phyloP scores from a whole-genome alignment of 2,113 vertebrate species.

The Circaetus gallicus region DNA sequence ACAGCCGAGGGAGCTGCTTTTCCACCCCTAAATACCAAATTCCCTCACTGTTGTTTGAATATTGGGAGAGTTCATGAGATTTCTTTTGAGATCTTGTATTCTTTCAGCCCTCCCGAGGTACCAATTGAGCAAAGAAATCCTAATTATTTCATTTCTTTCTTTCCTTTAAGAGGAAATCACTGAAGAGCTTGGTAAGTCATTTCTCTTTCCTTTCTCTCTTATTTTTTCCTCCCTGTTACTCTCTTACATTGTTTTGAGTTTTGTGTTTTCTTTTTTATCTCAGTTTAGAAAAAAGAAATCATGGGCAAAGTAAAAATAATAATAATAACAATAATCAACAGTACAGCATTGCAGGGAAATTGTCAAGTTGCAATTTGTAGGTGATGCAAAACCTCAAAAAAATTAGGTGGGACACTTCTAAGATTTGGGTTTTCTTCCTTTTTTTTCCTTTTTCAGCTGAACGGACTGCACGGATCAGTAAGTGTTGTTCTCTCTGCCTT shows the following conservation, averaged over 20 bases:
- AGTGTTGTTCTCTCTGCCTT: not conserved
- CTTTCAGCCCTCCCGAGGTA: not conserved
- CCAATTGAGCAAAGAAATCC: not conserved
- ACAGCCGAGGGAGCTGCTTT: not conserved
- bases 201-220: not conserved
- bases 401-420: not conserved
- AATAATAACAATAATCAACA: not conserved
- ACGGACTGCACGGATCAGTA: not conserved
- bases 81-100: not conserved
- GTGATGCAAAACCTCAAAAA: not conserved
- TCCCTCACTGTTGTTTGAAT: fast-evolving
- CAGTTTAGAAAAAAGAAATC: not conserved
- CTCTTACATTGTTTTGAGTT: not conserved
- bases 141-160: not conserved
- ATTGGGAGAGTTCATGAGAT: not conserved
- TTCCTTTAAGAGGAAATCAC: not conserved
- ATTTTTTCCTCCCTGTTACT: not conserved
- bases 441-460: not conserved
- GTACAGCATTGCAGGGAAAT: not conserved
- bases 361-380: not conserved
- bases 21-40: not conserved
- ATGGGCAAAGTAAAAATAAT: not conserved
- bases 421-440: too few species aligned
- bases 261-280: not conserved
- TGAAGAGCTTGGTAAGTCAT: not conserved